These are phyloP conservation scores for Pachypanchax playfairii DNA, from an alignment of 2,113 vertebrate species.

Conservation along the genomic window DNA sequence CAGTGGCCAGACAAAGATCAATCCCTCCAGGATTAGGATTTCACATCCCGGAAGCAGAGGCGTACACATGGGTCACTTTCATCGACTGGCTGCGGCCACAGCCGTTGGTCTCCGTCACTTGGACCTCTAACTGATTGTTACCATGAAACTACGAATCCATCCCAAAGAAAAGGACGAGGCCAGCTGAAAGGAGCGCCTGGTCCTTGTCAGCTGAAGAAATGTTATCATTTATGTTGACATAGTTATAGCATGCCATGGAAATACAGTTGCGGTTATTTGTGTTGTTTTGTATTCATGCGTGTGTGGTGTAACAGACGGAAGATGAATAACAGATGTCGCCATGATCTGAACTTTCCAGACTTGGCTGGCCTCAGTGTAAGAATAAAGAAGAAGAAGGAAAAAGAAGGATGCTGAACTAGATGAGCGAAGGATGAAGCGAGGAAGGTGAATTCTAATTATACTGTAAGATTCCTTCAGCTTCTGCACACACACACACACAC, in stretches of 20 bases:
- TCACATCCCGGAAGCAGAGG: constrained; percentile 75
- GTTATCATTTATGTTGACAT: constrained; percentile 18
- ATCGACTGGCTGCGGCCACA: constrained; percentile 61
- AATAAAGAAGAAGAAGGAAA: constrained; percentile 40
- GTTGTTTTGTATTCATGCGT: constrained; percentile 30
- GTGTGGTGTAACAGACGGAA: constrained; percentile 25
- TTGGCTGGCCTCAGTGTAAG: constrained; percentile 6
- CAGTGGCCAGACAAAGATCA: constrained; percentile 73
- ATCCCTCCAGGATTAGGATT: constrained; percentile 74
- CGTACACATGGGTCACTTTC: constrained; percentile 74
- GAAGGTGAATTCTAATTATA: constrained; percentile 47
- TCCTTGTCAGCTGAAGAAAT: constrained; percentile 39
- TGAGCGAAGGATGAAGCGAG: constrained; percentile 19
- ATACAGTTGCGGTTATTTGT: constrained; percentile 13
- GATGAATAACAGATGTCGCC: constrained; percentile 51
- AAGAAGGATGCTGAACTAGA: constrained; percentile 21
- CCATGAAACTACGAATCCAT: constrained; percentile 61
- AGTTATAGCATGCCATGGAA: constrained; percentile 3
- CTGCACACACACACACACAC: constrained; percentile 20
- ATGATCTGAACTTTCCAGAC: constrained; percentile 45
- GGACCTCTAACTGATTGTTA: constrained; percentile 60
- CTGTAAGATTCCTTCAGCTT: constrained; percentile 21
- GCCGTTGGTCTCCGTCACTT: constrained; percentile 58
- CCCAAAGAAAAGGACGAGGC: constrained; percentile 38
- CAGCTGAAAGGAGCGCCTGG: constrained; percentile 15